phyloP scores from a whole-genome alignment of 92 coral and sea anemone genomes.

The Epizoanthus fatuus region DNA sequence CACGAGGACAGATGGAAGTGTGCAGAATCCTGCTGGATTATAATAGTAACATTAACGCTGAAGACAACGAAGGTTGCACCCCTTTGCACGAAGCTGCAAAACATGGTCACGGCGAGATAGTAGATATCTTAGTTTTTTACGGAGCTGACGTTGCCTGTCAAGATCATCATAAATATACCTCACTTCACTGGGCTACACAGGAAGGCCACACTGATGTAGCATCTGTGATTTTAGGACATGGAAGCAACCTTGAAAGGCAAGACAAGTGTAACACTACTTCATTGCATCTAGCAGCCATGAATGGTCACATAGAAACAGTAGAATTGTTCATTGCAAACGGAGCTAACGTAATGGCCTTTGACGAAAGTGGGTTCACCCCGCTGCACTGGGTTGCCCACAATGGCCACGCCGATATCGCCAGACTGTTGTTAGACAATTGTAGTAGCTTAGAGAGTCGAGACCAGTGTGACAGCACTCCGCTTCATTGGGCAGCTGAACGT shows the following conservation, averaged over 20 bases:
- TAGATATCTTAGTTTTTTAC: not conserved
- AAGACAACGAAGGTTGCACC: constrained; percentile 3
- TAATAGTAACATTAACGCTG: not conserved
- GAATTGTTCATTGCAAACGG: not conserved
- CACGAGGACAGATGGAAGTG: constrained; percentile 1
- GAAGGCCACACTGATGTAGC: constrained; percentile 13
- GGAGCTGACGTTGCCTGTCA: constrained; percentile 3
- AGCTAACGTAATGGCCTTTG: constrained; percentile 15
- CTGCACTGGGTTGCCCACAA: constrained; percentile 18
- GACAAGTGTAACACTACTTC: not conserved
- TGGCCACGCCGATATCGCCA: constrained; percentile 2
- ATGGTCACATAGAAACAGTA: constrained; percentile 13
- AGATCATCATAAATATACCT: not conserved
- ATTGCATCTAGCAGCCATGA: constrained; percentile 2
- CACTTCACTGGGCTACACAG: constrained; percentile 31
- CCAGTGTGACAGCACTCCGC: not conserved
- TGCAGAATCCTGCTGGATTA: constrained; percentile 12
- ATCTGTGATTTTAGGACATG: not conserved
- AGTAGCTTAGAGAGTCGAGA: constrained; percentile 15
- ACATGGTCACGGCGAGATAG: not conserved
- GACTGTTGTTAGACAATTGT: not conserved
- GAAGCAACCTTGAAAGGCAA: not conserved
- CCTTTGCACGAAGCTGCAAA: constrained; percentile 35
- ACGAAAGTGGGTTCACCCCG: constrained; percentile 1
- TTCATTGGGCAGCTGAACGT: not conserved